Conservation (phyloP, 2,113 vertebrate genomes). For the Chlamydotis undulata region DNA sequence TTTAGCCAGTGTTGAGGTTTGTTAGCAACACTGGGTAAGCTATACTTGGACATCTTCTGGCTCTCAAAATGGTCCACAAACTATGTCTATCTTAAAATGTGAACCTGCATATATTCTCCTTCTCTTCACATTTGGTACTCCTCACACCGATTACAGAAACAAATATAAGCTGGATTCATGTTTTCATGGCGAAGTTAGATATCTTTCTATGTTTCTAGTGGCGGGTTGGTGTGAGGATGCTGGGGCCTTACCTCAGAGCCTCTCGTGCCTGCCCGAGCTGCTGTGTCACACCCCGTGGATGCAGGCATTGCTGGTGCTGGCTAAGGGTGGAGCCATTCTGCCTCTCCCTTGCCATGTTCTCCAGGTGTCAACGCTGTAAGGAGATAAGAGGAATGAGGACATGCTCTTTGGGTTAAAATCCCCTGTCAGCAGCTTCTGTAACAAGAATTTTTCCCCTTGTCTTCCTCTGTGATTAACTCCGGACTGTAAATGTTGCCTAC, state of each 20-base stretch:
- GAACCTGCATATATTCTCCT: neutral
- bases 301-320: too few relatives aligned
- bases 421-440: neutral
- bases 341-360: neutral
- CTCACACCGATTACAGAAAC: neutral
- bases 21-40: slow-evolving; percentile 77
- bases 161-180: neutral
- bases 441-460: neutral
- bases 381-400: neutral
- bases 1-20: slow-evolving; percentile 73
- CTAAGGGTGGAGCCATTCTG: fast-evolving
- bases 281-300: neutral
- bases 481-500: too few relatives aligned
- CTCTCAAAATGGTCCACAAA: slow-evolving; percentile 74
- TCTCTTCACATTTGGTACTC: neutral
- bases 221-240: neutral
- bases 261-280: too few relatives aligned
- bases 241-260: neutral
- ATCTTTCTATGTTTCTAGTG: neutral
- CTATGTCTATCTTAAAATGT: neutral
- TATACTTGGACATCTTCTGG: slow-evolving; percentile 67
- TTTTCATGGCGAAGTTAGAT: neutral
- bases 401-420: neutral
- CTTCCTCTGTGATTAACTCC: neutral
- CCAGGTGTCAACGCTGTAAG: fast-evolving